Conservation (phyloP, 2,888 invertebrate genomes). For the Rhodophaea formosa region DNA sequence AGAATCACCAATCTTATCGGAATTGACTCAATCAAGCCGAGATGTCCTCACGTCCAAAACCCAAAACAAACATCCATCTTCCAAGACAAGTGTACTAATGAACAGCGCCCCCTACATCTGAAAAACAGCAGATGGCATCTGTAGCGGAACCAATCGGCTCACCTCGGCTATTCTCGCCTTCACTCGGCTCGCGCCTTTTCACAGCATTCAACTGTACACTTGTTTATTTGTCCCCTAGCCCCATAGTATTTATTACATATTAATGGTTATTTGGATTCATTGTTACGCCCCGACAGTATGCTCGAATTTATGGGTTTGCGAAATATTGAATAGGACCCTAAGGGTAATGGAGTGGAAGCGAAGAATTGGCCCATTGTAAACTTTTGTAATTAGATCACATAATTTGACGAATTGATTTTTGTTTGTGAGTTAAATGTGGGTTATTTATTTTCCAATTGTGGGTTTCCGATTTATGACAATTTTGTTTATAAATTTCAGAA, state of each 20-base stretch:
- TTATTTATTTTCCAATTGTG: constrained; percentile 1
- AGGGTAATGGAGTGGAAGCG: constrained; percentile 53
- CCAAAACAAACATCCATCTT: constrained; percentile 80
- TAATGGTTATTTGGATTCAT: constrained; percentile 82
- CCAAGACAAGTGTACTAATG: constrained; percentile 78
- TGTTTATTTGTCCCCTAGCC: constrained; percentile 79
- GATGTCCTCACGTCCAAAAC: constrained; percentile 67
- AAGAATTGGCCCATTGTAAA: constrained; percentile 55
- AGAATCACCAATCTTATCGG: constrained; percentile 42
- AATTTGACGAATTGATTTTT: constrained; percentile 37
- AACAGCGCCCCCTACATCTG: constrained; percentile 75
- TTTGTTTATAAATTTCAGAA: neutral
- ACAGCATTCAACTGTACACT: constrained; percentile 59
- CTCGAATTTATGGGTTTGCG: constrained; percentile 74
- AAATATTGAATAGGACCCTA: constrained; percentile 67
- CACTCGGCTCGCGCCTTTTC: constrained; percentile 51
- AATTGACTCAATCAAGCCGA: constrained; percentile 50
- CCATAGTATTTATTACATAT: constrained; percentile 81
- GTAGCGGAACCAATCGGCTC: constrained; percentile 74
- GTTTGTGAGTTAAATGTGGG: constrained; percentile 22
- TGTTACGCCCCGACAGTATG: constrained; percentile 77
- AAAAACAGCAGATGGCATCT: constrained; percentile 78
- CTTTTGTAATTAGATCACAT: constrained; percentile 58
- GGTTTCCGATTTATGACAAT: neutral
- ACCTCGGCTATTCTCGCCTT: constrained; percentile 55